These are phyloP conservation scores for Aegypius monachus DNA, from an alignment of 2,113 vertebrate genomes.

Conservation along the genomic window DNA sequence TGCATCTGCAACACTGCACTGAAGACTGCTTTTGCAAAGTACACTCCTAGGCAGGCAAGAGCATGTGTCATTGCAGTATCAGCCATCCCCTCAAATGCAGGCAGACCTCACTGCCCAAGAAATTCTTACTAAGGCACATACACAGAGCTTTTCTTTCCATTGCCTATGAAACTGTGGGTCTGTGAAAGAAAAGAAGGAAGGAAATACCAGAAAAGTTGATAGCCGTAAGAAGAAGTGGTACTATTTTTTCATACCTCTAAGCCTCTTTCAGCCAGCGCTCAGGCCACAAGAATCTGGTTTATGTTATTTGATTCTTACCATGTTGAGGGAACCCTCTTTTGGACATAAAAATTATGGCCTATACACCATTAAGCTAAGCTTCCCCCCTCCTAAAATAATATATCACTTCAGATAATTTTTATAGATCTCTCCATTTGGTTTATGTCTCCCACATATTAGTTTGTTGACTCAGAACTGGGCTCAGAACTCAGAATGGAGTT, in stretches of 20 bases:
- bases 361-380: background rate
- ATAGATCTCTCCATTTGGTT: background rate
- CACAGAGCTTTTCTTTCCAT: background rate
- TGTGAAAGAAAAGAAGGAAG: background rate
- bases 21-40: background rate
- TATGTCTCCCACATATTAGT: background rate
- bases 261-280: background rate
- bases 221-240: background rate
- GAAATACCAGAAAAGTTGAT: background rate
- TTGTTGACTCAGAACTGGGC: background rate
- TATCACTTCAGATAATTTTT: background rate
- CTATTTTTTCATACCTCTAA: background rate
- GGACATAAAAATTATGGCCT: background rate
- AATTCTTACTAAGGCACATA: background rate
- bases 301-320: background rate
- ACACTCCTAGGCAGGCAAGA: background rate
- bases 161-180: background rate
- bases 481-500: background rate
- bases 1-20: background rate
- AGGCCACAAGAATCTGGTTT: background rate
- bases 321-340: background rate
- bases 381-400: background rate
- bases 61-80: background rate
- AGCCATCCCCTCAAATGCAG: background rate
- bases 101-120: background rate